Evolutionary conservation across 2,888 invertebrate genomes (phyloP).

Genomic region (Neoaliturus tenellus): DNA sequence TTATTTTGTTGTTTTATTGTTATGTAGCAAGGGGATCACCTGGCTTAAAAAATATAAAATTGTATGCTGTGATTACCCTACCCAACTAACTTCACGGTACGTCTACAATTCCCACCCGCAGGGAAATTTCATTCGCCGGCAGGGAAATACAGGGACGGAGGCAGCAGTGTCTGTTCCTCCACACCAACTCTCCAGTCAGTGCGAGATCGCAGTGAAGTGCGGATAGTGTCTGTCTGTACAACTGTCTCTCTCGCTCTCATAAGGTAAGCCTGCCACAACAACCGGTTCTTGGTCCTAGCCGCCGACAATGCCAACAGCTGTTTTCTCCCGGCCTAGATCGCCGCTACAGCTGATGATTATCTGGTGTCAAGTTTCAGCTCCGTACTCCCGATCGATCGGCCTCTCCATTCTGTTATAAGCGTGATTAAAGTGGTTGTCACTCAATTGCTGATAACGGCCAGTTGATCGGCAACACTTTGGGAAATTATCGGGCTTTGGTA

Average conservation of each 20-base stretch:
- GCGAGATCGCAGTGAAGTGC: background rate
- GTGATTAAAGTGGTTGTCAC: slow-evolving; percentile 17
- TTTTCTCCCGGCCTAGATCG: slow-evolving; percentile 12
- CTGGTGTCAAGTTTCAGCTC: slow-evolving; percentile 31
- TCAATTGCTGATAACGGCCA: background rate
- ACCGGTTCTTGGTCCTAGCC: background rate
- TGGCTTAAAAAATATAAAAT: no score
- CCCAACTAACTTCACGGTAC: no score
- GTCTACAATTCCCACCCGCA: background rate
- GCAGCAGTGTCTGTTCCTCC: background rate
- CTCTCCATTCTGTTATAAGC: background rate
- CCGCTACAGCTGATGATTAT: slow-evolving; percentile 14
- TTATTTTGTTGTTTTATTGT: no score
- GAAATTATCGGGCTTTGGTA: no score
- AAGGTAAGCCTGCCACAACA: slow-evolving; percentile 16
- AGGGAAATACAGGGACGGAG: background rate
- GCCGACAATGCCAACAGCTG: slow-evolving; percentile 3
- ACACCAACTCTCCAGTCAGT: background rate
- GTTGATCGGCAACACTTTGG: background rate
- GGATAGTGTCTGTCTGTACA: background rate
- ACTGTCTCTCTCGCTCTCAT: slow-evolving; percentile 4
- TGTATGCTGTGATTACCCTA: no score
- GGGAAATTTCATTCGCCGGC: background rate
- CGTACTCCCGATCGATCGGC: background rate
- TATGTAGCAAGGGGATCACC: no score